Conservation (phyloP, 2,888 invertebrate genomes). For the Orthonychiurus folsomi region DNA sequence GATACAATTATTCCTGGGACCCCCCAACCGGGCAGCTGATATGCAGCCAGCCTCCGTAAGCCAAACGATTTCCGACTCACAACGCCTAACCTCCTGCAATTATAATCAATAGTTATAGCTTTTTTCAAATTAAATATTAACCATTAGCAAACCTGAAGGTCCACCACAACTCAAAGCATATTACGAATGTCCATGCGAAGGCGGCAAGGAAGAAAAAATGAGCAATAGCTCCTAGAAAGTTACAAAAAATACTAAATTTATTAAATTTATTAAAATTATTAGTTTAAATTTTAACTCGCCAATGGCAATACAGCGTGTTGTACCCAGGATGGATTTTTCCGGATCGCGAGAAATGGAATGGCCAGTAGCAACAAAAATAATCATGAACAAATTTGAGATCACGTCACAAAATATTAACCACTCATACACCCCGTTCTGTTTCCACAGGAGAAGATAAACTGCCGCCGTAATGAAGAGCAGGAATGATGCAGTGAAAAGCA, state of each 20-base stretch:
- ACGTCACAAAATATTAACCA: conserved; percentile 29
- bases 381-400: conserved; percentile 27
- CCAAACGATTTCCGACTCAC: not conserved
- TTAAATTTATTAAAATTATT: too few relatives aligned
- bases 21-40: not conserved
- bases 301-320: not conserved
- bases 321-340: not conserved
- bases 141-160: conserved; percentile 23
- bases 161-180: conserved; percentile 29
- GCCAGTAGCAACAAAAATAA: conserved; percentile 24
- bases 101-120: not conserved
- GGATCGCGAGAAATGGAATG: conserved; percentile 17
- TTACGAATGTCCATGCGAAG: conserved; percentile 28
- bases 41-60: not conserved
- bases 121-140: not conserved
- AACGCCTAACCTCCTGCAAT: not conserved
- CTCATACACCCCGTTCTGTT: conserved; percentile 27
- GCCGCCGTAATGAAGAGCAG: conserved; percentile 26
- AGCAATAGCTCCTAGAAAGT: conserved; percentile 16
- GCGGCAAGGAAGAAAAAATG: conserved; percentile 30
- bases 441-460: conserved; percentile 28
- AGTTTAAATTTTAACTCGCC: not conserved
- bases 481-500: conserved; percentile 20
- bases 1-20: not conserved
- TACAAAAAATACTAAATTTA: too few relatives aligned